These are phyloP conservation scores for Hippocampus comes DNA, from an alignment of 2,113 vertebrate species.

Conservation along the genomic window DNA sequence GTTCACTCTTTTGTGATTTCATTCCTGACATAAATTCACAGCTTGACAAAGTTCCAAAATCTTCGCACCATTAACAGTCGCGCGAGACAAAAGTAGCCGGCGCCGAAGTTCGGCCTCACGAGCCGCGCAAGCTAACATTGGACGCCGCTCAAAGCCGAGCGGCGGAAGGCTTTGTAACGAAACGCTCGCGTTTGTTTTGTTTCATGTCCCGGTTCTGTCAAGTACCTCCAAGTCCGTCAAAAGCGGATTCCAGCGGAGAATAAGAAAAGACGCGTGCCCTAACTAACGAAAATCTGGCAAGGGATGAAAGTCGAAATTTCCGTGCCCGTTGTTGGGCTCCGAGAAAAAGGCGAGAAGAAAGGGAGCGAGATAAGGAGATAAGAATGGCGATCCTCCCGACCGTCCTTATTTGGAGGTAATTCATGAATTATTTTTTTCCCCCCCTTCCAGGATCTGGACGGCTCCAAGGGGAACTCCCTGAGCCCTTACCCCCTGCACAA, in stretches of 20 bases:
- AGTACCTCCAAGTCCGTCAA: conserved; percentile 68
- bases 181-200: conserved; percentile 49
- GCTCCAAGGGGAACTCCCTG: conserved; percentile 88
- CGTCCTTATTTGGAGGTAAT: conserved; percentile 3
- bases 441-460: conserved; percentile 83
- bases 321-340: conserved; percentile 17
- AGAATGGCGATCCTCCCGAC: conserved; percentile 42
- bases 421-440: not conserved
- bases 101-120: conserved; percentile 39
- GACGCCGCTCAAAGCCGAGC: conserved; percentile 56
- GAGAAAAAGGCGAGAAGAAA: conserved; percentile 41
- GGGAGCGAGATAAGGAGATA: conserved; percentile 11
- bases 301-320: conserved; percentile 59
- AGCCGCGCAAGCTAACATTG: conserved; percentile 35
- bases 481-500: conserved; percentile 92
- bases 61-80: conserved; percentile 46
- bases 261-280: conserved; percentile 33
- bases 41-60: conserved; percentile 48
- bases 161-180: conserved; percentile 50
- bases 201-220: conserved; percentile 64
- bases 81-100: conserved; percentile 45
- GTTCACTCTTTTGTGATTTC: conserved; percentile 26
- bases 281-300: conserved; percentile 64
- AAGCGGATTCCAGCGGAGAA: conserved; percentile 59
- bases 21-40: conserved; percentile 35